phyloP scores from a whole-genome alignment of 2,113 vertebrate species.

The Cyprinodon variegatus region DNA sequence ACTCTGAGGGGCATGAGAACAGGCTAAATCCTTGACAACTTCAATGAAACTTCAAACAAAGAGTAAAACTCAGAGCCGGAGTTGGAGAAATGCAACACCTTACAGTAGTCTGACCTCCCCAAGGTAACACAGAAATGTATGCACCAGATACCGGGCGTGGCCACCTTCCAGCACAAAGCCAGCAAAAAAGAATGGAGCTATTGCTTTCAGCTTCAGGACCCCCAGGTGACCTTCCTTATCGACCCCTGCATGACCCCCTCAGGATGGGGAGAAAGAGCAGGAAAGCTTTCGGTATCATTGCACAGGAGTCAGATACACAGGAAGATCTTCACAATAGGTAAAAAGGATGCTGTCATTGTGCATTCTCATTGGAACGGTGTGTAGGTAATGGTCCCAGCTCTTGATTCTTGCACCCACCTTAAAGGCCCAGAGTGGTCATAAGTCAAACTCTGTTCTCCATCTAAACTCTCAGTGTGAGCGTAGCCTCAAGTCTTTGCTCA shows the following conservation, averaged over 20 bases:
- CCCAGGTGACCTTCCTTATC: constrained; percentile 69
- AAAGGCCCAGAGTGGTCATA: constrained; percentile 51
- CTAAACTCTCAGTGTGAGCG: constrained; percentile 38
- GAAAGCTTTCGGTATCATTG: constrained; percentile 60
- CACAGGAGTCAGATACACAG: constrained; percentile 66
- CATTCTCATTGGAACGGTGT: constrained; percentile 62
- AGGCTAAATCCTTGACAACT: constrained; percentile 71
- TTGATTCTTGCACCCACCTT: constrained; percentile 44
- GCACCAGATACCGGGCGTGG: constrained; percentile 79
- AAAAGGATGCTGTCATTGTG: constrained; percentile 68
- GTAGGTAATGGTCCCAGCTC: constrained; percentile 59
- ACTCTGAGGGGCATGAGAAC: constrained; percentile 73
- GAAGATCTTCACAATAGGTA: constrained; percentile 60
- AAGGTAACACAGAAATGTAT: constrained; percentile 64
- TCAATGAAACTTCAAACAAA: constrained; percentile 76
- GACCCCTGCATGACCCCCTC: constrained; percentile 73
- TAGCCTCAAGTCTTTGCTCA: constrained; percentile 66
- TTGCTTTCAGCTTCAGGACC: constrained; percentile 79
- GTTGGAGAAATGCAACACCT: constrained; percentile 76
- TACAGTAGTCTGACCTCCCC: constrained; percentile 76
- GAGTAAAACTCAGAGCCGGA: constrained; percentile 64
- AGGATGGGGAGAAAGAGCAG: constrained; percentile 59
- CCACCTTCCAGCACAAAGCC: constrained; percentile 70
- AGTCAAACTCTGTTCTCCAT: constrained; percentile 60
- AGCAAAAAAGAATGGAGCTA: constrained; percentile 75